phyloP scores from a whole-genome alignment of 2,888 invertebrate species.

The Spisula solida region DNA sequence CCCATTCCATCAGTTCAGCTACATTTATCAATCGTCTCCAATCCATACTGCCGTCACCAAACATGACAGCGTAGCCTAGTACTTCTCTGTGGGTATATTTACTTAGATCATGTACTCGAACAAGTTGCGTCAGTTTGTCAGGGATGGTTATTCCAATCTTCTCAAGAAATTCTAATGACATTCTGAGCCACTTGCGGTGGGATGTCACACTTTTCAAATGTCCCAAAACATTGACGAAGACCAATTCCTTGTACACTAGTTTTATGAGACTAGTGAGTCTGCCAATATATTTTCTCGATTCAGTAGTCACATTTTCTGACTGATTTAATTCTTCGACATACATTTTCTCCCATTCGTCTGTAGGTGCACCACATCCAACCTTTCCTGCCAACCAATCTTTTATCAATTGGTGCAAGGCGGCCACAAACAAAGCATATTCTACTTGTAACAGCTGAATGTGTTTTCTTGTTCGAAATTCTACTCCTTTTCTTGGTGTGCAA shows the following conservation, averaged over 20 bases:
- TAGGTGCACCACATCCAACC: slow-evolving; percentile 54
- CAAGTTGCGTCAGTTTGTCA: slow-evolving; percentile 44
- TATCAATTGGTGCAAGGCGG: slow-evolving; percentile 35
- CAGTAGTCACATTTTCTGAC: neutral
- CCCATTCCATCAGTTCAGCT: slow-evolving; percentile 64
- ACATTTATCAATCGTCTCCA: slow-evolving; percentile 46
- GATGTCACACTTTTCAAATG: slow-evolving; percentile 57
- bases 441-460: slow-evolving; percentile 42
- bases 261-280: neutral
- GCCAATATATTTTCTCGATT: neutral
- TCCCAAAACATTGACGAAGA: slow-evolving; percentile 49
- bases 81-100: slow-evolving; percentile 65
- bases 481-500: slow-evolving; percentile 1
- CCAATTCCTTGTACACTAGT: slow-evolving; percentile 42
- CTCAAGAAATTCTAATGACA: slow-evolving; percentile 38
- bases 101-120: slow-evolving; percentile 63
- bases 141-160: slow-evolving; percentile 56
- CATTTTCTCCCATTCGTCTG: slow-evolving; percentile 53
- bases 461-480: slow-evolving; percentile 11
- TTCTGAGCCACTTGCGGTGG: slow-evolving; percentile 63
- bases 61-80: slow-evolving; percentile 69
- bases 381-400: slow-evolving; percentile 58
- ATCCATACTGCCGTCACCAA: slow-evolving; percentile 54
- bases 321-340: slow-evolving; percentile 47
- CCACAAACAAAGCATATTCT: slow-evolving; percentile 22